Conservation (phyloP, 1,140 invertebrate species). For the Trichoplusia ni region DNA sequence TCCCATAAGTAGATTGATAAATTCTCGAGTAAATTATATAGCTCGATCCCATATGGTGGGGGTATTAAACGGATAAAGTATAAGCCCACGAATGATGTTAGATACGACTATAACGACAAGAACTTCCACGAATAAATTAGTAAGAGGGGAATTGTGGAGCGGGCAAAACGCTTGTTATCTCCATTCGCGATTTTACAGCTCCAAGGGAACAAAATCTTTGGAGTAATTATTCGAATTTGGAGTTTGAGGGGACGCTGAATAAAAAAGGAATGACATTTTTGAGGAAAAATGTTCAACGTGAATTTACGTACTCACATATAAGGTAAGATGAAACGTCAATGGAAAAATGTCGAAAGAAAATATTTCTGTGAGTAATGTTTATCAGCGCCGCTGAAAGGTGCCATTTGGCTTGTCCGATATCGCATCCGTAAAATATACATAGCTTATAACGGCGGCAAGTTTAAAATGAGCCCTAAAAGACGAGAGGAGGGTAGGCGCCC, state of each 20-base stretch:
- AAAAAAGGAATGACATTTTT: constrained; percentile 29
- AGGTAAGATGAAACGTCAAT: constrained; percentile 10
- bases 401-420: constrained; percentile 36
- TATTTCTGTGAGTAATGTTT: constrained; percentile 15
- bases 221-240: constrained; percentile 56
- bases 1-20: constrained; percentile 42
- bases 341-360: constrained; percentile 21
- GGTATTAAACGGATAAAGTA: constrained; percentile 55
- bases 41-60: constrained; percentile 47
- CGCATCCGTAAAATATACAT: constrained; percentile 38
- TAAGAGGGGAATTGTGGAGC: constrained; percentile 49
- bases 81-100: constrained; percentile 50
- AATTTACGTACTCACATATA: constrained; percentile 7
- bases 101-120: constrained; percentile 54
- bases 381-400: constrained; percentile 15
- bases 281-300: background rate
- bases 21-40: constrained; percentile 47
- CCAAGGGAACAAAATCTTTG: constrained; percentile 54
- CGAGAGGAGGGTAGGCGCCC: constrained; percentile 49
- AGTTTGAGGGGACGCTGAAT: constrained; percentile 36
- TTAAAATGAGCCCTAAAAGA: constrained; percentile 64
- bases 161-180: constrained; percentile 66
- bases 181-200: constrained; percentile 64
- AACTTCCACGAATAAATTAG: constrained; percentile 71
- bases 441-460: constrained; percentile 36